phyloP scores from a whole-genome alignment of 2,113 vertebrate genomes.

The Pseudorectes ferrugineus region DNA sequence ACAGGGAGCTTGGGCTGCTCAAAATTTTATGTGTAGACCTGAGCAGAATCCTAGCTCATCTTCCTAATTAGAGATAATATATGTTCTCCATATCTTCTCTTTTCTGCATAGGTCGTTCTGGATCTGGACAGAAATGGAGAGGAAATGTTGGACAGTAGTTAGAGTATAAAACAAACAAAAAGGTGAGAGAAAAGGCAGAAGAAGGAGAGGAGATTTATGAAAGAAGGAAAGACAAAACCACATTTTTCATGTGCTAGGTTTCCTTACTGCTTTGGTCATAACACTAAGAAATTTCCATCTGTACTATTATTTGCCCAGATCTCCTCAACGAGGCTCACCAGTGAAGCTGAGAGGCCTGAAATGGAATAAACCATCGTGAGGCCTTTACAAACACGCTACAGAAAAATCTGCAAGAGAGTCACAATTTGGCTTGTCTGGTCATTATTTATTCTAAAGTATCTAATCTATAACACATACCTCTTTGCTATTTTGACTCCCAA shows the following conservation, averaged over 20 bases:
- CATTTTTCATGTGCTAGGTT: neutral
- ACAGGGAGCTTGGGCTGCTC: neutral
- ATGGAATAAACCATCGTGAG: neutral
- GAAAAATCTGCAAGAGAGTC: neutral
- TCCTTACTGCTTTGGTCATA: neutral
- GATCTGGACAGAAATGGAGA: neutral
- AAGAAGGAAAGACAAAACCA: neutral
- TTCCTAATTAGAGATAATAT: neutral
- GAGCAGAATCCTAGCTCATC: neutral
- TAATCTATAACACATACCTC: neutral
- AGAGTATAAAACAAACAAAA: neutral
- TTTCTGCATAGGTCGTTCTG: neutral
- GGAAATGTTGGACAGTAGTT: neutral
- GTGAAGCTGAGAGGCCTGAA: neutral
- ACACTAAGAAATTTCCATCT: neutral
- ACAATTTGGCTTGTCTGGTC: neutral
- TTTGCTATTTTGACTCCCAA: neutral
- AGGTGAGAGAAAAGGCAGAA: neutral
- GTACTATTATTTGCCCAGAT: neutral
- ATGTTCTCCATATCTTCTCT: neutral
- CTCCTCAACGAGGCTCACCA: neutral
- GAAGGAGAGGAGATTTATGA: neutral
- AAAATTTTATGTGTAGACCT: neutral
- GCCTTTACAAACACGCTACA: fast-evolving
- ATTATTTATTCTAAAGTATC: neutral